Evolutionary conservation across 2,113 vertebrate species (phyloP).

Genomic region (Daphoenositta chrysoptera): DNA sequence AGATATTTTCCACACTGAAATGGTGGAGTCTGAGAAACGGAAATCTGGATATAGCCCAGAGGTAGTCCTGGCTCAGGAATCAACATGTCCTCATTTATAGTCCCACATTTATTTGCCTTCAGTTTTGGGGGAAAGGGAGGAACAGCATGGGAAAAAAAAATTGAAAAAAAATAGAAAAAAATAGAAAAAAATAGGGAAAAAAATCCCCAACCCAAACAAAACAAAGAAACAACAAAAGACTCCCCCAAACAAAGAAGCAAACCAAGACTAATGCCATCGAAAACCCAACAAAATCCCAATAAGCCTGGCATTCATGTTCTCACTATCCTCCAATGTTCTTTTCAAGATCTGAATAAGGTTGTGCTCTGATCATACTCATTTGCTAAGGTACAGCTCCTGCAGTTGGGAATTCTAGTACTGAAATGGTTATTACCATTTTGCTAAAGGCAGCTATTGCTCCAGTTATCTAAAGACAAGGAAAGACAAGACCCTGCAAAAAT

Average conservation of each 20-base stretch:
- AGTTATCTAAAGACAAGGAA: slow-evolving; percentile 46
- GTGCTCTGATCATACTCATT: slow-evolving; percentile 22
- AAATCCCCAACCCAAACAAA: background rate
- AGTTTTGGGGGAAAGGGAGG: background rate
- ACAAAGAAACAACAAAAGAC: too few relatives aligned
- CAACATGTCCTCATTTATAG: slow-evolving; percentile 55
- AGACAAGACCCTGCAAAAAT: slow-evolving; percentile 40
- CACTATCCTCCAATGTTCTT: background rate
- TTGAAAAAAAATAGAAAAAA: too few relatives aligned
- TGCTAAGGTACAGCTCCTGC: slow-evolving; percentile 25
- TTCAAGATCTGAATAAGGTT: slow-evolving; percentile 43
- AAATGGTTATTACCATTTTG: slow-evolving; percentile 32
- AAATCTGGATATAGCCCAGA: slow-evolving; percentile 49
- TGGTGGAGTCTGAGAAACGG: slow-evolving; percentile 52
- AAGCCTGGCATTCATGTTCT: slow-evolving; percentile 35
- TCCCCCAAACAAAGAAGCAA: too few relatives aligned
- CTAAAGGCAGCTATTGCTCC: slow-evolving; percentile 48
- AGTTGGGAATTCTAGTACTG: slow-evolving; percentile 48
- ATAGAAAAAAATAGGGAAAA: rapidly evolving
- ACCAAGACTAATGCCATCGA: background rate
- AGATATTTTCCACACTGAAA: slow-evolving; percentile 50
- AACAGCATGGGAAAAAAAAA: background rate
- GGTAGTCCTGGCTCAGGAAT: slow-evolving; percentile 47
- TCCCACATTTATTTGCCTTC: slow-evolving; percentile 44
- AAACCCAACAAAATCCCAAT: background rate